Conservation (phyloP, 1,140 invertebrate species). For the Drosophila orosa region DNA sequence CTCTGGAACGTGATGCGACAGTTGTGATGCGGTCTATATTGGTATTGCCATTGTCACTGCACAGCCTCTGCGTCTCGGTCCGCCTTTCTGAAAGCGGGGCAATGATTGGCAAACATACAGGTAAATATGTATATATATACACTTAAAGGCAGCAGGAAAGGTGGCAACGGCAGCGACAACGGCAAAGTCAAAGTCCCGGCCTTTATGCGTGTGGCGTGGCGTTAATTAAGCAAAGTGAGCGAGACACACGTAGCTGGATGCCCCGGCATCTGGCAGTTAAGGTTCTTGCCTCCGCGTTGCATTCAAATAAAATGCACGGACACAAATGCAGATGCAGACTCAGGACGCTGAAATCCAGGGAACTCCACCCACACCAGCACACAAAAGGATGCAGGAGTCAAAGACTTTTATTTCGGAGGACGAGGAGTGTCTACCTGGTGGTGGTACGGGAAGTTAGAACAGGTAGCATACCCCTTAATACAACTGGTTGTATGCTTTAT, state of each 20-base stretch:
- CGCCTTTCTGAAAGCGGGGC: conserved; percentile 50
- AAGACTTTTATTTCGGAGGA: conserved; percentile 13
- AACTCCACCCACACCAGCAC: conserved; percentile 38
- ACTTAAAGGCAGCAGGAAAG: conserved; percentile 5
- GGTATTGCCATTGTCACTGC: conserved; percentile 53
- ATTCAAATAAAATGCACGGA: conserved; percentile 78
- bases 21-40: conserved; percentile 69
- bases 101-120: conserved; percentile 72
- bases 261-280: conserved; percentile 7
- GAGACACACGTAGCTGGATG: conserved; percentile 64
- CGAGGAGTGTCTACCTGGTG: conserved; percentile 55
- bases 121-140: neutral
- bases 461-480: conserved; percentile 11
- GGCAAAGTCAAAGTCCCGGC: conserved; percentile 69
- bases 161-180: neutral
- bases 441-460: neutral
- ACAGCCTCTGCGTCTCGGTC: conserved; percentile 20
- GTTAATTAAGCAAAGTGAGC: conserved; percentile 83
- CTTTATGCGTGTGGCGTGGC: conserved; percentile 59
- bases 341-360: conserved; percentile 33
- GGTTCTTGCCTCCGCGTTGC: conserved; percentile 37
- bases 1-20: conserved; percentile 70
- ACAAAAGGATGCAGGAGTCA: conserved; percentile 55
- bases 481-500: neutral
- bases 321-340: conserved; percentile 40